phyloP scores from a whole-genome alignment of 2,888 invertebrate species.

The Cremastinae sp. region DNA sequence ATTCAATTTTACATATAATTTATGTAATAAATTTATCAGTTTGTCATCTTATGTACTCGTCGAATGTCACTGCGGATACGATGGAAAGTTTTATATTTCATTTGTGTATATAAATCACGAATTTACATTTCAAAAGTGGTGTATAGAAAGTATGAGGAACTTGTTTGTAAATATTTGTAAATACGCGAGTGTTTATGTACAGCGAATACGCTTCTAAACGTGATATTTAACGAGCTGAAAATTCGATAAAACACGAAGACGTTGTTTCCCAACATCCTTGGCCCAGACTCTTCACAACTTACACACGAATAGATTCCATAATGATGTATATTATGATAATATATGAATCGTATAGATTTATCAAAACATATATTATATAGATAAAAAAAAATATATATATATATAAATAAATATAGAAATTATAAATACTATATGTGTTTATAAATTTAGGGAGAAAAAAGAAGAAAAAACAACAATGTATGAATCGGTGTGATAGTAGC shows the following conservation, averaged over 20 bases:
- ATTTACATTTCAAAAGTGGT: neutral
- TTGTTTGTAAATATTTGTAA: conserved; percentile 77
- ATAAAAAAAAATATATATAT: conserved; percentile 42
- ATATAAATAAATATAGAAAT: conserved; percentile 50
- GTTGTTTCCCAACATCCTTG: neutral
- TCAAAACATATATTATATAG: conserved; percentile 33
- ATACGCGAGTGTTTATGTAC: conserved; percentile 69
- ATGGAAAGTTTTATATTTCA: neutral
- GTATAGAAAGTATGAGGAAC: conserved; percentile 19
- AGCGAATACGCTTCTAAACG: conserved; percentile 58
- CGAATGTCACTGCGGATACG: neutral
- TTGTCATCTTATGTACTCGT: too few species aligned
- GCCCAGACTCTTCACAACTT: neutral
- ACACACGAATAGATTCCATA: conserved; percentile 48
- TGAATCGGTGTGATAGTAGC: conserved; percentile 80
- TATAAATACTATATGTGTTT: conserved; percentile 45
- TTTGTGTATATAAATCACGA: conserved; percentile 7
- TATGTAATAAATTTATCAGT: too few species aligned
- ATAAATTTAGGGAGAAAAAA: conserved; percentile 53
- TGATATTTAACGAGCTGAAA: conserved; percentile 45
- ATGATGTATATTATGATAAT: conserved; percentile 44
- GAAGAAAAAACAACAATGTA: conserved; percentile 71
- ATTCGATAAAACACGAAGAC: conserved; percentile 27
- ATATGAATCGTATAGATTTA: conserved; percentile 43
- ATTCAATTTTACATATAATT: too few species aligned